phyloP scores from a whole-genome alignment of 1,140 invertebrate species.

The Drosophila guanche region DNA sequence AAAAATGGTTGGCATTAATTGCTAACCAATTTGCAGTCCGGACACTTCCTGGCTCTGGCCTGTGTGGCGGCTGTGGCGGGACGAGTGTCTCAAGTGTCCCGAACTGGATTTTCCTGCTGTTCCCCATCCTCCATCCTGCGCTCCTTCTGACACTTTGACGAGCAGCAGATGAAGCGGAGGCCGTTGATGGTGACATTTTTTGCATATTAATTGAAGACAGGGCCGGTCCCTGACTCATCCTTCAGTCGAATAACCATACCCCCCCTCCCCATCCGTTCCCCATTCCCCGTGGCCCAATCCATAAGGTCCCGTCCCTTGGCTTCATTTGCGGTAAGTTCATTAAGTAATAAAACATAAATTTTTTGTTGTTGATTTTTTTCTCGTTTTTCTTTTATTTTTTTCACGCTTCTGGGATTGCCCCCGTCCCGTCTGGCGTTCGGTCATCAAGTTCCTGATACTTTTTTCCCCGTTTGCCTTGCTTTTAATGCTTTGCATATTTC shows the following conservation, averaged over 20 bases:
- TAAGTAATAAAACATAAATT: constrained; percentile 83
- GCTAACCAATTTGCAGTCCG: constrained; percentile 68
- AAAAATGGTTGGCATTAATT: constrained; percentile 68
- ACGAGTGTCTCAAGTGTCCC: constrained; percentile 30
- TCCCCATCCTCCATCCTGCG: constrained; percentile 6
- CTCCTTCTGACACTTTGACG: constrained; percentile 47
- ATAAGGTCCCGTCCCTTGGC: constrained; percentile 52
- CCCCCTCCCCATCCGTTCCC: constrained; percentile 7
- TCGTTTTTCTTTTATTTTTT: constrained; percentile 39
- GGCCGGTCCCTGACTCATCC: constrained; percentile 22
- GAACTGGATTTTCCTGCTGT: constrained; percentile 31
- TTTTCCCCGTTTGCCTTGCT: constrained; percentile 37
- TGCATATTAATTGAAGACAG: constrained; percentile 80
- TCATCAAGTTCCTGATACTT: constrained; percentile 38
- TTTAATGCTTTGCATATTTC: constrained; percentile 78
- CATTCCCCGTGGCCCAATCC: constrained; percentile 17
- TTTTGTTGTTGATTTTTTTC: constrained; percentile 41
- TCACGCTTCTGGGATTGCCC: constrained; percentile 7
- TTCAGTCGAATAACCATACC: not conserved
- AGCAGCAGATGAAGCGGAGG: constrained; percentile 40
- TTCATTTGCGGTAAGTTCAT: constrained; percentile 82
- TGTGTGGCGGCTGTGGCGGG: too few relatives aligned
- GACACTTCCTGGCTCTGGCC: constrained; percentile 29
- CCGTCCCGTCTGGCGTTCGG: not conserved
- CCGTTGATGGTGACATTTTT: constrained; percentile 72